Conservation (phyloP, 2,888 invertebrate genomes). For the Chrysopilus asiliformis region DNA sequence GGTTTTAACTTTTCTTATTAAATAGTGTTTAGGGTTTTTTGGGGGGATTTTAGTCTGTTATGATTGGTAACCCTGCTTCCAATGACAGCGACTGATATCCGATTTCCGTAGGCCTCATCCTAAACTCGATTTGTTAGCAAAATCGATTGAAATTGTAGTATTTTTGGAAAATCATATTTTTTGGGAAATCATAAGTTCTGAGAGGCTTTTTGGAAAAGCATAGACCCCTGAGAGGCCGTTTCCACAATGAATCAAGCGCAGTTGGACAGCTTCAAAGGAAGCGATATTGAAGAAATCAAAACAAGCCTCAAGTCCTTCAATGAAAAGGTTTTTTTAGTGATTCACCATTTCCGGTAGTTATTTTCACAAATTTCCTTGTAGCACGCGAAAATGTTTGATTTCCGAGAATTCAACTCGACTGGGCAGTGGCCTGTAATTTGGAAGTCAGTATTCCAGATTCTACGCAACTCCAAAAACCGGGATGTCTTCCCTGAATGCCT, state of each 20-base stretch:
- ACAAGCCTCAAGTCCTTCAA: constrained; percentile 26
- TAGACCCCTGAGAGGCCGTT: no score
- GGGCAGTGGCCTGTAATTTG: constrained; percentile 33
- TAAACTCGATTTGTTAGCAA: no score
- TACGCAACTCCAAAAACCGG: constrained; percentile 23
- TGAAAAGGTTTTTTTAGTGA: constrained; percentile 21
- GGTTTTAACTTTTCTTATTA: no score
- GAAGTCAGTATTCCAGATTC: constrained; percentile 28
- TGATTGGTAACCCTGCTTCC: no score
- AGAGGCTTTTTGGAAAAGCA: no score
- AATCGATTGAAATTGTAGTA: no score
- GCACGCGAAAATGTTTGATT: constrained; percentile 30
- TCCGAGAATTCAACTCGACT: constrained; percentile 27
- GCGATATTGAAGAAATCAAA: constrained; percentile 23
- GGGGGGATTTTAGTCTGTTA: no score
- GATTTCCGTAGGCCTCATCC: no score
- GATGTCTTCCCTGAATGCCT: constrained; percentile 25
- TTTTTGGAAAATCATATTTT: no score
- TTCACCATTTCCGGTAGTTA: neutral
- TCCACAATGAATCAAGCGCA: constrained; percentile 26
- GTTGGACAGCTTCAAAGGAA: constrained; percentile 24
- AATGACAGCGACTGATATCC: no score
- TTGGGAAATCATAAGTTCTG: no score
- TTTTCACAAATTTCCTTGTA: constrained; percentile 14
- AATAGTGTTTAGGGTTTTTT: no score